phyloP scores from a whole-genome alignment of 2,113 vertebrate species.

The human (Homo sapiens) region GRCh38 chr5:117679001-117679500 shows the following conservation, averaged over 20 bases:
- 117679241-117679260: rapidly evolving
- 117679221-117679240: background rate
- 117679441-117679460: background rate
- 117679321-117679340: background rate
- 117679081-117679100: background rate
- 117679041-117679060: background rate
- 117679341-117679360: background rate
- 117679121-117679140: background rate
- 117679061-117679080: background rate
- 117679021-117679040: background rate
- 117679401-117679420: background rate
- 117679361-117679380: background rate
- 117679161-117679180: background rate
- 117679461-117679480: background rate
- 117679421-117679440: background rate
- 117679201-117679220: background rate
- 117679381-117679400: background rate
- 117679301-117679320: background rate
- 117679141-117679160: background rate
- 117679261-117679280: no score
- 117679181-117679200: background rate
- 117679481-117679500: background rate
- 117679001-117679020: background rate
- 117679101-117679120: background rate
- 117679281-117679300: background rate